Base-by-base conservation (phyloP, 64 coral and sea anemone genomes). In the Acropora yongei region DNA sequence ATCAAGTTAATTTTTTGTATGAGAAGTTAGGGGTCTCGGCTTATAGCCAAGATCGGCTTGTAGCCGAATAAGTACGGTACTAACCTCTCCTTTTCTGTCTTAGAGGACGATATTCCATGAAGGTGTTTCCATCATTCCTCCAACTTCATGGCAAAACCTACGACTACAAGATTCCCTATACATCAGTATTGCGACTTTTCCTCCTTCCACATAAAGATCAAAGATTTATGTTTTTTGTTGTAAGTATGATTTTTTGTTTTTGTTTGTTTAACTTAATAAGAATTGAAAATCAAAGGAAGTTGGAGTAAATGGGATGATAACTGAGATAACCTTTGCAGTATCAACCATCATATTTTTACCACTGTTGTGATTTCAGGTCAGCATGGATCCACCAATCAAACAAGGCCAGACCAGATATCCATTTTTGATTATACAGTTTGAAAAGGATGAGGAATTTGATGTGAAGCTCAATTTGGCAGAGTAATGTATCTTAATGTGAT, bases 61-160 rank as follows among this genome's bases (percentile, higher is more conserved):
- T 55, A 10, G 60, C 60, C 11, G 2, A 63, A 13, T 63, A 13
- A 13, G 6, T 63, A 55, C 30, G 30, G 4, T 55, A 63, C 60
- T 13, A 13, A 63, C 11, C 11, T 13, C 80, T 9, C 40, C 67
- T 1, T 41, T 79, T 41, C 78, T 49, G 16, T 49, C 78, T 63
- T 80, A 99, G 97, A 79, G 97, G 97, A 16, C 97, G 97, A 40
- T 99, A 99, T 79, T 93, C 97, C 47, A 93, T 96, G 69, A 99
- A 99, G 83, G 92, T 99, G 14, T 99, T 95, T 42, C 97, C 97
- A 68, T 94, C 94, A 30, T 99, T 99, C 72, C 73, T 99, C 42
- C 97, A 99, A 60, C 94, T 99, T 48, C 97, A 99, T 86, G 97
- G 97, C 72, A 99, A 99, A 96, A 99, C 97, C n/a, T 99, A 99